Evolutionary conservation across 1,140 invertebrate species (phyloP).

Genomic region (Asobara japonica): DNA sequence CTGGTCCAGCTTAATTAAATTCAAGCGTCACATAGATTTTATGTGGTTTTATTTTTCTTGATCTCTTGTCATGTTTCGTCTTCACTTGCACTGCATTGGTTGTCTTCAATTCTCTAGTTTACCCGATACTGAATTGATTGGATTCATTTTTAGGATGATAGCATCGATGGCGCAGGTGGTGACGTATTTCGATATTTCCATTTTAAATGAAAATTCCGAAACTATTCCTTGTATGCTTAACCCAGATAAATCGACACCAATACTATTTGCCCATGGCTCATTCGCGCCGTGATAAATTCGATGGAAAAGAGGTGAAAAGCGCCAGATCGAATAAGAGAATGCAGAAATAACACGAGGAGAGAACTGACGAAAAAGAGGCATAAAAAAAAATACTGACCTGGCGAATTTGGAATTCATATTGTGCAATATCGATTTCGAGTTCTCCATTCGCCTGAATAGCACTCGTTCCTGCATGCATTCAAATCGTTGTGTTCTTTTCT

Average conservation of each 20-base stretch:
- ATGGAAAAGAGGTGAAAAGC: too few species aligned
- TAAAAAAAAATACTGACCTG: background rate
- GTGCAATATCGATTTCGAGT: background rate
- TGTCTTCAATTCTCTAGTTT: too few species aligned
- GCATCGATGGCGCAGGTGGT: background rate
- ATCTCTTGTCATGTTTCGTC: too few species aligned
- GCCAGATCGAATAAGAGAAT: too few species aligned
- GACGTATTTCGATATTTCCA: background rate
- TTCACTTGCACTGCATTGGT: too few species aligned
- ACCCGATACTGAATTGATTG: background rate
- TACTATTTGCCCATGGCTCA: background rate
- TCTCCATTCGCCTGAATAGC: background rate
- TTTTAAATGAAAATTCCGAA: background rate
- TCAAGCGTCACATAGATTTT: too few species aligned
- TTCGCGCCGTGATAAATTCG: too few species aligned
- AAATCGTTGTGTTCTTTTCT: background rate
- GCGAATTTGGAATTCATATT: background rate
- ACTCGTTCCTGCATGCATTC: background rate
- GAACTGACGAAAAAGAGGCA: background rate
- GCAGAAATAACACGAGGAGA: background rate
- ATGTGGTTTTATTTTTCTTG: too few species aligned
- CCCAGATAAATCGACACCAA: background rate
- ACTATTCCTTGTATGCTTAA: background rate
- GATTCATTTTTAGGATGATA: too few species aligned
- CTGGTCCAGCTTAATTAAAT: too few species aligned